These are phyloP conservation scores for Epinephelus awoara DNA, from an alignment of 2,797 vertebrate species.

Conservation along the genomic window DNA sequence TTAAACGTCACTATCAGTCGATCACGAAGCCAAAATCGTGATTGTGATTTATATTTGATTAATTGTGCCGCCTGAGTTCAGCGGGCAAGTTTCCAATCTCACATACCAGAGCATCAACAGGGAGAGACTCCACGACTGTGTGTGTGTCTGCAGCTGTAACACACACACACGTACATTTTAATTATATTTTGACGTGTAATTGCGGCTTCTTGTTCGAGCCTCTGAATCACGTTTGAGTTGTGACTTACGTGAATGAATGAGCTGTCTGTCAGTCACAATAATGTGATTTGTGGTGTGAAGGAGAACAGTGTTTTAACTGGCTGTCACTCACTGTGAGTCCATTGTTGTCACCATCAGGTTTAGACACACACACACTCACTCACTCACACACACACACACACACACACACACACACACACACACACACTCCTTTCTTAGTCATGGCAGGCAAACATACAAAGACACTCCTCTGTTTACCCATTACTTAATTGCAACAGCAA, in stretches of 20 bases:
- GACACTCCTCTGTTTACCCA: conserved; percentile 47
- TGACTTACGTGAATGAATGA: background rate
- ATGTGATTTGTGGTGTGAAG: background rate
- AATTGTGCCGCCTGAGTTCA: too few relatives aligned
- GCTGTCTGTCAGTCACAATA: background rate
- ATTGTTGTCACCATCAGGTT: too few relatives aligned
- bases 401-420: background rate
- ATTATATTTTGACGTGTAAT: background rate
- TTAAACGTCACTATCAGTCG: too few relatives aligned
- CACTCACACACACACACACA: background rate
- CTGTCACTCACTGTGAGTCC: background rate
- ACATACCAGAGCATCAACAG: too few relatives aligned
- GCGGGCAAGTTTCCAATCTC: too few relatives aligned
- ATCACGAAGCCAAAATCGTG: too few relatives aligned
- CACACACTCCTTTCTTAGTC: conserved; percentile 18
- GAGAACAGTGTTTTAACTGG: background rate
- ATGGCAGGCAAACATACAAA: conserved; percentile 34
- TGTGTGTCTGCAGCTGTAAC: background rate
- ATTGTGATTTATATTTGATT: too few relatives aligned
- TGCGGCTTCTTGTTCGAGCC: background rate
- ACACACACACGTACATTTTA: background rate
- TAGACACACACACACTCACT: background rate
- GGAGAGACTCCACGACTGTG: too few relatives aligned
- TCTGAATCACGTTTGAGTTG: background rate
- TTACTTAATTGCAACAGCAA: conserved; percentile 48